These are phyloP conservation scores for Anser cygnoides DNA, from an alignment of 2,113 vertebrate species.

Conservation along the genomic window DNA sequence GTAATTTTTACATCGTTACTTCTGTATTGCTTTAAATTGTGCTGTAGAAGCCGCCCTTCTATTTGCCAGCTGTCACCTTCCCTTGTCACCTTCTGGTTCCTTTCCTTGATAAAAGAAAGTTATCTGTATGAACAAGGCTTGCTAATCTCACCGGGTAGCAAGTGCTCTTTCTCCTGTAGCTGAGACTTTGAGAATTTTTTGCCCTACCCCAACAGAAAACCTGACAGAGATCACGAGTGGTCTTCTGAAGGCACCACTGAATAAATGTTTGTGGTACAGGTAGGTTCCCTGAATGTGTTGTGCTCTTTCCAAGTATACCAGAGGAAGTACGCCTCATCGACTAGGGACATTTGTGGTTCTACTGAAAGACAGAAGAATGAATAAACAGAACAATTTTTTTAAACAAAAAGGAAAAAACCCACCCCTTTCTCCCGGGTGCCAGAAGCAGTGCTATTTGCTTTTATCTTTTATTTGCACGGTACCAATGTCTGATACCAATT, in stretches of 20 bases:
- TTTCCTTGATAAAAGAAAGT: background rate
- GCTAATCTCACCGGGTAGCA: background rate
- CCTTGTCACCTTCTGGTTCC: background rate
- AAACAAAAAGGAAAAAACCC: background rate
- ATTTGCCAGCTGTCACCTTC: background rate
- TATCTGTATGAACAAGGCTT: background rate
- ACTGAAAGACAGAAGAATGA: slow-evolving; percentile 5
- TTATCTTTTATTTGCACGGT: slow-evolving; percentile 6
- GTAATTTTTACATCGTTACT: background rate
- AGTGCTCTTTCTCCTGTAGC: background rate
- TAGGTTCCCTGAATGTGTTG: background rate
- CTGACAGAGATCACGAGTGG: background rate
- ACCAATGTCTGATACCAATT: background rate
- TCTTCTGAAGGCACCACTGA: background rate
- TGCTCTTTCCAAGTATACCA: background rate
- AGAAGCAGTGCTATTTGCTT: slow-evolving; percentile 14
- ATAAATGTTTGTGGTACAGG: background rate
- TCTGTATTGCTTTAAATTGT: background rate
- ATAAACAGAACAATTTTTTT: background rate
- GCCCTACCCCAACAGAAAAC: background rate
- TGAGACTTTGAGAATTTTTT: too few relatives aligned
- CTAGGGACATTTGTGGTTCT: background rate
- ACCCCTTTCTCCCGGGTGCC: background rate
- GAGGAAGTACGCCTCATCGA: slow-evolving; percentile 24
- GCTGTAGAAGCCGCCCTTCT: background rate